Base-by-base conservation (phyloP, 2,797 vertebrate species). In the Centroberyx gerrardi region DNA sequence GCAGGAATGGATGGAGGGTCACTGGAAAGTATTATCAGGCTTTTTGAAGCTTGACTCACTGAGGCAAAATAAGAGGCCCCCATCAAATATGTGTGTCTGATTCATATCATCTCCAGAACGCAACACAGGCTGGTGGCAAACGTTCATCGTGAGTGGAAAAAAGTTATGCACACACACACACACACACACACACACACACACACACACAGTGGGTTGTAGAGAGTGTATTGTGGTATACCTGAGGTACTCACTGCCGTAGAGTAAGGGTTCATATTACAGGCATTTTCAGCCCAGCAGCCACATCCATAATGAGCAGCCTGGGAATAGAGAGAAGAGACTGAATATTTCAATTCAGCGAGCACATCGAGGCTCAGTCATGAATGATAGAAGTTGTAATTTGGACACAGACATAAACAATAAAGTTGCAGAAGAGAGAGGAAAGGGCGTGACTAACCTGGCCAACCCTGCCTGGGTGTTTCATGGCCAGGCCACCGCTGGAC, bases 221-320 rank as follows among this genome's bases (percentile, higher is more conserved):
- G 31, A 65, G 58, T 3, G 68, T 68, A 68, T 55, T 48, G 76
- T 63, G 62, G 75, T 95, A 95, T 99, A 99, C 98, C 98, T 99
- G 98, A 99, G 94, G 98, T 99, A 96, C 98, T 99, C 96, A 99
- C 98, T 96, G 98, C 98, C 96, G 98, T 98, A 83, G 97, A 97
- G 89, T 98, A 99, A 90, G 97, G 94, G 78, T 96, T 98, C 90
- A 96, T 95, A 84, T 96, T 95, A 93, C 96, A 95, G 83, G 96
- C 95, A 76, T 99, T 99, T 93, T 99, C 97, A 94, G 98, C 98
- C 98, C 98, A 99, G 95, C 98, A 99, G 88, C 98, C 98, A 95
- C 98, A 99, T 90, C 98, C 98, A 87, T 99, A 99, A 93, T 98
- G 97, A 95, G 98, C 97, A 90, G 98, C 98, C 98, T 99, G 82